phyloP scores from a whole-genome alignment of 2,113 vertebrate species.

The Barbus barbus region DNA sequence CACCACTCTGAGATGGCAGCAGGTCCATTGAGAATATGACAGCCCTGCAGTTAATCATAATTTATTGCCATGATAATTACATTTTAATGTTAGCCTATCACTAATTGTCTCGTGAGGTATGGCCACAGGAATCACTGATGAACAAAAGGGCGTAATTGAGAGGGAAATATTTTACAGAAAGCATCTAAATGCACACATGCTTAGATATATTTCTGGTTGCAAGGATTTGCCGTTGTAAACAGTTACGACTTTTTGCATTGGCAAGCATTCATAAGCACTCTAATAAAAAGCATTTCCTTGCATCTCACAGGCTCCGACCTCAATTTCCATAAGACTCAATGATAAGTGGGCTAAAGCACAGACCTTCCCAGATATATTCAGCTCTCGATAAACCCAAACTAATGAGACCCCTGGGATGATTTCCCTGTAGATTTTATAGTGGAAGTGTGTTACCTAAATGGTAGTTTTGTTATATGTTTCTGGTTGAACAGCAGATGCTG shows the following conservation, averaged over 20 bases:
- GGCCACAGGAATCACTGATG: constrained; percentile 12
- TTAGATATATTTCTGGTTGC: neutral
- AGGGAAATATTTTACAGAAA: neutral
- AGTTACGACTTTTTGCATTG: neutral
- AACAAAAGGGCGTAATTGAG: constrained; percentile 46
- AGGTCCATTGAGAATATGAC: constrained; percentile 54
- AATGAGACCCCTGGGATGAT: constrained; percentile 29
- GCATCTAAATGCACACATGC: neutral
- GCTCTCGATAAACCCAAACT: constrained; percentile 30
- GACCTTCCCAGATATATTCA: constrained; percentile 15
- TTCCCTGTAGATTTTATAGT: neutral
- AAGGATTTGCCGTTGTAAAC: neutral
- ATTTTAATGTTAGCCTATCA: constrained; percentile 63
- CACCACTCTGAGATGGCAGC: constrained; percentile 52
- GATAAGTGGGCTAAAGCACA: constrained; percentile 27
- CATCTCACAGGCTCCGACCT: neutral
- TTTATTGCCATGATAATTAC: constrained; percentile 71
- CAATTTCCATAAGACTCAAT: constrained; percentile 4
- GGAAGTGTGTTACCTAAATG: neutral
- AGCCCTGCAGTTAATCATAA: constrained; percentile 64
- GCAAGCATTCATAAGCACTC: constrained; percentile 25
- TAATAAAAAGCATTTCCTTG: neutral
- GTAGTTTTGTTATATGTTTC: neutral
- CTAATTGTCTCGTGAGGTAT: constrained; percentile 62
- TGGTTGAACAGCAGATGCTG: neutral